Percentiles rank a stretch among this genome's conserved stretches.
phyloP scores from a whole-genome alignment of 2,113 vertebrate genomes.

The Forbesichthys agassizii region DNA sequence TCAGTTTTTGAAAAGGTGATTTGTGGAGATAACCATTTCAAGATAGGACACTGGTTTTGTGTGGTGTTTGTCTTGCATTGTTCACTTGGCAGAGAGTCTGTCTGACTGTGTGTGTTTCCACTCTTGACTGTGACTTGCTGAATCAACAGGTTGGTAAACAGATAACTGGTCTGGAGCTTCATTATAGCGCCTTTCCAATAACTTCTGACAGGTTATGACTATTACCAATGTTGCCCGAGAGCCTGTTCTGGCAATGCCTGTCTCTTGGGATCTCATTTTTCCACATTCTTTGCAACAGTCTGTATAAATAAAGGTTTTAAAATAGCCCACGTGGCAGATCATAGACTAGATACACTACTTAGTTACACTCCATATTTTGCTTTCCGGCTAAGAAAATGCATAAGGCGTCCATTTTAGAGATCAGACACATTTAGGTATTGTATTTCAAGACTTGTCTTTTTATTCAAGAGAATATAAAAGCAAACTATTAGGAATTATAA shows the following conservation, averaged over 20 bases:
- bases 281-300: not conserved
- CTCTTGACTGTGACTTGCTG: not conserved
- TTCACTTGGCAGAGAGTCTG: not conserved
- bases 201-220: not conserved
- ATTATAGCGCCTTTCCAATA: conserved; percentile 7
- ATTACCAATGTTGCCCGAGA: conserved; percentile 6
- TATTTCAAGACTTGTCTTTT: too few species aligned
- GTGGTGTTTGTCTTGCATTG: not conserved
- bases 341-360: not conserved
- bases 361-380: not conserved
- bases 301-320: conserved; percentile 15
- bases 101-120: not conserved
- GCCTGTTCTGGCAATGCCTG: not conserved
- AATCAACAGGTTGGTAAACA: conserved; percentile 20
- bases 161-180: conserved; percentile 18
- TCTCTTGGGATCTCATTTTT: conserved; percentile 27
- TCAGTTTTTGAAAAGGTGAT: conserved; percentile 1
- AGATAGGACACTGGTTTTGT: not conserved
- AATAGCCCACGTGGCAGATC: not conserved
- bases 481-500: too few species aligned
- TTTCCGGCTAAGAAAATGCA: conserved; percentile 3
- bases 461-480: too few species aligned
- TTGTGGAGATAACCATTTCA: not conserved
- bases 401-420: not conserved
- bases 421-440: not conserved